Base-by-base conservation (phyloP, 53 echinoderm and acorn worm genomes). In the Holothuria leucospilota region DNA sequence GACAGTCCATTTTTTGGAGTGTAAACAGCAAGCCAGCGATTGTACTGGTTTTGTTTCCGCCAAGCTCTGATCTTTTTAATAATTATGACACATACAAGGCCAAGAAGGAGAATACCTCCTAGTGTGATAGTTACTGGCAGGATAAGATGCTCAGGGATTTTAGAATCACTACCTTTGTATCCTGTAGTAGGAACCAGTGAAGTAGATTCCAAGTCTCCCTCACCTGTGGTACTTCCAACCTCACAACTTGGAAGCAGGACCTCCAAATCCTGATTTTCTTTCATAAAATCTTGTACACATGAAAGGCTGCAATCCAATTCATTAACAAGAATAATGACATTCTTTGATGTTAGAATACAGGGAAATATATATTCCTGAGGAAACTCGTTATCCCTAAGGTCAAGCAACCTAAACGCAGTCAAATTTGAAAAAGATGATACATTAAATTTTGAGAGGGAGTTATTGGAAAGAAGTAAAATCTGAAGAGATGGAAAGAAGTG, bases 1-100 rank as follows among this genome's bases (percentile, higher is more conserved):
- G 21, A 21, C 11, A 12, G 18, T 72, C 72, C 40, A 39, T 39
- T 4, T 23, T 75, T 75, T 25, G 75, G 75, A 23, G 75, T 75
- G 28, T 75, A 75, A 23, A 75, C 75, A 49, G 75, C 23, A 0
- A 75, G 24, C 75, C 75, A 75, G 11, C 52, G 49, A 27, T 75
- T 52, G 52, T 49, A 75, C 24, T 52, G 39, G 21, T 39, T 39
- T n/a, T 56, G 56, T 56, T 56, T 56, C 8, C 56, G 15, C 18
- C 56, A 56, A 56, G 56, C 56, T 18, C 56, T 56, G 5, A 56
- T 18, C 5, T 56, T 56, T 56, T 9, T 5, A 4, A 56, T 16
- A 56, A 56, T 49, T 9, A 6, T 56, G 15, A 56, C 1, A 56
- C 15, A 56, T 1, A 4, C 8, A 16, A 56, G 1, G 18, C 56